phyloP scores from a whole-genome alignment of 1,140 invertebrate species.

The Drosophila kanapiae region DNA sequence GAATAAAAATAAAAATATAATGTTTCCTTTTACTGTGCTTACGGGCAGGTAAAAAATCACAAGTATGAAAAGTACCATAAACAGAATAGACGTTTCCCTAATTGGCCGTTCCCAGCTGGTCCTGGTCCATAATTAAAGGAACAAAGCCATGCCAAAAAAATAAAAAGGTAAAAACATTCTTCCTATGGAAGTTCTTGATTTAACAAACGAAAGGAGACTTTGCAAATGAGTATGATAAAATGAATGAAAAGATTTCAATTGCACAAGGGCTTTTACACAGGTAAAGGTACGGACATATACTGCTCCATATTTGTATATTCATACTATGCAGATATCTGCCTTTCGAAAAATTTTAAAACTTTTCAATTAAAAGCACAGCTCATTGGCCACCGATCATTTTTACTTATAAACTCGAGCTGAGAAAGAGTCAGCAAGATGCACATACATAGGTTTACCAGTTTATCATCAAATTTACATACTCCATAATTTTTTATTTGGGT shows the following conservation, averaged over 20 bases:
- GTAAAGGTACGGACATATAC: not conserved
- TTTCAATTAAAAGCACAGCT: not conserved
- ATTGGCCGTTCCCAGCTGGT: slow-evolving; percentile 8
- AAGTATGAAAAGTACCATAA: slow-evolving; percentile 10
- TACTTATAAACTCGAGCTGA: not conserved
- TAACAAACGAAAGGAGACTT: slow-evolving; percentile 29
- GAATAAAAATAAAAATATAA: slow-evolving; percentile 10
- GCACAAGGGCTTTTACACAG: not conserved
- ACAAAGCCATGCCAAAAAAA: slow-evolving; percentile 72
- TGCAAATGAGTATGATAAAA: slow-evolving; percentile 4
- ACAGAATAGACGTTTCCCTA: slow-evolving; percentile 15
- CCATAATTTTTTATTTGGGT: not conserved
- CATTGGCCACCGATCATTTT: not conserved
- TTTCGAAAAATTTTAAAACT: too few species aligned
- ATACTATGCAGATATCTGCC: not conserved
- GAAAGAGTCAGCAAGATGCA: too few species aligned
- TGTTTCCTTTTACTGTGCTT: slow-evolving; percentile 12
- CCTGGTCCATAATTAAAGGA: slow-evolving; percentile 73
- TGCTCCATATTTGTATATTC: not conserved
- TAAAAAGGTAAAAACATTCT: slow-evolving; percentile 34
- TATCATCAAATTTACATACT: not conserved
- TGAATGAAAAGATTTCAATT: not conserved
- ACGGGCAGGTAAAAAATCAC: slow-evolving; percentile 14
- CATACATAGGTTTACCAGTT: not conserved
- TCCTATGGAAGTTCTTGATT: slow-evolving; percentile 50